Percentiles rank a stretch among this genome's conserved stretches.
Conservation (phyloP, 2,888 invertebrate species). For the Schizaphis graminum region DNA sequence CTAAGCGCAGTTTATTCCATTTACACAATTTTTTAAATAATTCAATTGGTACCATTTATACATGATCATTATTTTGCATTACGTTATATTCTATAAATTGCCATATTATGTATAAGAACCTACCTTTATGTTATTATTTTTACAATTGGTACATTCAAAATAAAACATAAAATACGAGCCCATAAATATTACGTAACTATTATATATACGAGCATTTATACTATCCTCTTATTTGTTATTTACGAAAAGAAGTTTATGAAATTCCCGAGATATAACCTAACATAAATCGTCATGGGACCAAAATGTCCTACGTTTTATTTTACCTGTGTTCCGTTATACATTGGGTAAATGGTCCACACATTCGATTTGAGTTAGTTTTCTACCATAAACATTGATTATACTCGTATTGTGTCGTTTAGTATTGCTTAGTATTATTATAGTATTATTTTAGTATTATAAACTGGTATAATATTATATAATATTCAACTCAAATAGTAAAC, state of each 20-base stretch:
- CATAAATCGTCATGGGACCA: neutral
- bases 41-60: neutral
- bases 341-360: neutral
- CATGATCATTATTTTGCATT: neutral
- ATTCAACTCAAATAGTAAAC: neutral
- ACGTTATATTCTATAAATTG: neutral
- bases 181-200: conserved; percentile 35
- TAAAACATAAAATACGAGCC: conserved; percentile 16
- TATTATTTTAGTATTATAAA: no score
- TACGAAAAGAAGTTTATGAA: neutral
- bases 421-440: neutral
- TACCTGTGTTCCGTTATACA: neutral
- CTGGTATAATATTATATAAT: neutral
- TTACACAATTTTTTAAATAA: neutral
- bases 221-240: conserved; percentile 32
- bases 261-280: neutral
- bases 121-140: conserved; percentile 17
- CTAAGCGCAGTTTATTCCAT: neutral
- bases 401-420: neutral
- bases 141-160: neutral
- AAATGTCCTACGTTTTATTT: neutral
- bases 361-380: neutral
- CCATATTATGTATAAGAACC: neutral
- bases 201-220: neutral
- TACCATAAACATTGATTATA: neutral